A percentile compares a stretch with the other conserved stretches of the same genome.
These are phyloP conservation scores for Leptosomus discolor DNA, from an alignment of 2,113 vertebrate genomes.

Conservation along the genomic window DNA sequence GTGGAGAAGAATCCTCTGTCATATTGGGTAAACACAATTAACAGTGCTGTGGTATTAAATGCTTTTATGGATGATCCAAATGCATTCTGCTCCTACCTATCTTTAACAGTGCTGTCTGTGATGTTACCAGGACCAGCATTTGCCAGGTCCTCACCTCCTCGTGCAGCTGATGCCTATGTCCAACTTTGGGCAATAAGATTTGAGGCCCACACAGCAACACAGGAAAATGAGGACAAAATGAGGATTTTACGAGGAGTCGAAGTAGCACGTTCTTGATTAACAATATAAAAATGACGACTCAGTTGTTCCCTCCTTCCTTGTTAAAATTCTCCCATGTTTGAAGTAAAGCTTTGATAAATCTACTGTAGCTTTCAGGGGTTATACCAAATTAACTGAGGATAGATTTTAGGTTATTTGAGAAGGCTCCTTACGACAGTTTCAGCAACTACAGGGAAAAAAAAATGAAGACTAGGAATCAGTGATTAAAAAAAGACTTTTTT, in stretches of 20 bases:
- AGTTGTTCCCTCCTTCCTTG: not conserved
- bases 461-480: not conserved
- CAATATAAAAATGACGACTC: not conserved
- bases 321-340: not conserved
- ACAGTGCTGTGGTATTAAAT: not conserved
- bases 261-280: not conserved
- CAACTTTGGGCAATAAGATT: not conserved
- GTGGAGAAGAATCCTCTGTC: not conserved
- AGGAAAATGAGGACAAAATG: not conserved
- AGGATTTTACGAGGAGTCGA: not conserved
- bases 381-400: not conserved
- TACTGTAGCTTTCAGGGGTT: not conserved
- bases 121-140: not conserved
- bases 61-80: not conserved
- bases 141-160: not conserved
- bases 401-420: not conserved
- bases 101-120: fast-evolving
- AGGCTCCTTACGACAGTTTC: not conserved
- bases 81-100: not conserved
- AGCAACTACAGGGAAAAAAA: not conserved
- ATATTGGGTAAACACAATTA: not conserved
- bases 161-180: not conserved
- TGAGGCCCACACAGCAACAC: not conserved
- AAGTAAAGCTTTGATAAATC: not conserved
- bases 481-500: not conserved